Base-by-base conservation (phyloP, 1,140 invertebrate genomes). In the Cyclina sinensis region DNA sequence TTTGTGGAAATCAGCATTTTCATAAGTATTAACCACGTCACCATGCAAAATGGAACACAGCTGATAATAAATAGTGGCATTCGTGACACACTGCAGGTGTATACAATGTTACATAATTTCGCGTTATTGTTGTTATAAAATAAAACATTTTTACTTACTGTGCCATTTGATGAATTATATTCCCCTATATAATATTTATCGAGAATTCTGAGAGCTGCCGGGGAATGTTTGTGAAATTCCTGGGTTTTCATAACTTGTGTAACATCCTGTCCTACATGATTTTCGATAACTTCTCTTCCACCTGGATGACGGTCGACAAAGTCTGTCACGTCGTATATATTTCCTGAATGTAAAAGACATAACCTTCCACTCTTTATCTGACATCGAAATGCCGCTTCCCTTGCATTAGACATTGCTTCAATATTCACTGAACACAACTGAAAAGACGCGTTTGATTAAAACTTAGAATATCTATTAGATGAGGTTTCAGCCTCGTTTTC, bases 301-400 rank as follows among this genome's bases (percentile, higher is more conserved):
- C 95, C 95, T 21, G 95, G 95, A 90, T 96, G 95, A 27, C 93
- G 92, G 14, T 88, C 84, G 12, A 91, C 93, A 85, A 96, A 96
- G 12, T 94, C 91, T 0, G 94, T 92, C 32, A 96, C 91, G 90
- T 96, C 95, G 82, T 95, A 96, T 21, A 95, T 91, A 27, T 92
- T 91, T 0, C 93, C 94, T 21, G 93, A 89, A 24, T 93, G 68
- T n/a, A 92, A 85, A 18, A 96, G 82, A 32, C 86, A 88, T n/a
- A 80, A 80, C 48, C 86, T 62, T 14, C 74, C 86, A 80, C 86
- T 48, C 46, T 70, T 88, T 51, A 81, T 39, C 37, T 88, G 86
- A 27, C 76, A 88, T 16, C 86, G 86, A 88, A 88, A 46, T 21
- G 86, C 79, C 37, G 74, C 62, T 16, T 88, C 86, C 24, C 27